These are phyloP conservation scores for Oxyruncus cristatus DNA, from an alignment of 2,113 vertebrate genomes.

Conservation along the genomic window DNA sequence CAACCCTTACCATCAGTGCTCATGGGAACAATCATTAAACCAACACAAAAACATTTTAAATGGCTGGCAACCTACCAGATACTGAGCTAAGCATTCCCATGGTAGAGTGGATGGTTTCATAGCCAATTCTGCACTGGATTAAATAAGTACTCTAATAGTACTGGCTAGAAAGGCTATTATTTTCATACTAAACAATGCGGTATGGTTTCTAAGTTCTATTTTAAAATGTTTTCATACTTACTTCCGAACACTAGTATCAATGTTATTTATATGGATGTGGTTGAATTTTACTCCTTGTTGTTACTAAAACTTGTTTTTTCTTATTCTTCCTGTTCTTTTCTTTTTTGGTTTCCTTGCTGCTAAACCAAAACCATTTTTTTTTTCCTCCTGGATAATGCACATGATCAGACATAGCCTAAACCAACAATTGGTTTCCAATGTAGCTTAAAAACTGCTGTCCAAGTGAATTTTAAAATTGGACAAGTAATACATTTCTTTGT, in stretches of 20 bases:
- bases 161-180: slow-evolving; percentile 30
- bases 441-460: background rate
- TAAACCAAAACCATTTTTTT: background rate
- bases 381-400: background rate
- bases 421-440: background rate
- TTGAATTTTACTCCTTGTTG: slow-evolving; percentile 4
- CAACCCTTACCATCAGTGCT: slow-evolving; percentile 42
- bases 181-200: slow-evolving; percentile 49
- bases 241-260: background rate
- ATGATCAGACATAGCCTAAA: background rate
- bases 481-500: background rate
- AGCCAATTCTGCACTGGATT: slow-evolving; percentile 70
- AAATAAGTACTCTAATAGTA: slow-evolving; percentile 60
- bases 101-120: slow-evolving; percentile 53
- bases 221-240: slow-evolving; percentile 57
- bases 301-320: background rate
- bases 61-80: slow-evolving; percentile 74
- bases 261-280: background rate
- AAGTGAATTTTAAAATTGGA: background rate
- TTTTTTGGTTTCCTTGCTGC: background rate
- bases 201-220: slow-evolving; percentile 46
- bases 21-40: slow-evolving; percentile 68
- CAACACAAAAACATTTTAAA: slow-evolving; percentile 75
- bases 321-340: background rate
- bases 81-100: slow-evolving; percentile 70